Percentiles rank a stretch among this genome's conserved stretches.
These are phyloP conservation scores for Eulithis testata DNA, from an alignment of 2,888 invertebrate genomes.

Conservation along the genomic window DNA sequence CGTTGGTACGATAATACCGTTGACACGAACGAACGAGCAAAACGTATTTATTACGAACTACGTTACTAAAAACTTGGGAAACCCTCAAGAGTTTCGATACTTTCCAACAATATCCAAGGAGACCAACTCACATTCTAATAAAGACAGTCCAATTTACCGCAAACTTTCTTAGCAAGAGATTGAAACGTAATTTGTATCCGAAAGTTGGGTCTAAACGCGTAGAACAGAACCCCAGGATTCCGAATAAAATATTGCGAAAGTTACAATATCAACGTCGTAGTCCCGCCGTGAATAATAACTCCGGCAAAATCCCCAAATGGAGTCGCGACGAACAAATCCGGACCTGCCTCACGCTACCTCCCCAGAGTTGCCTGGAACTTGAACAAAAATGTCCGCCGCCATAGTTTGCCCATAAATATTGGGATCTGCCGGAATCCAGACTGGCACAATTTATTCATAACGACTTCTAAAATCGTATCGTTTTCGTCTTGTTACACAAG, in stretches of 20 bases:
- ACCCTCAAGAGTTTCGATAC: constrained; percentile 14
- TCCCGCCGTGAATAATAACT: constrained; percentile 51
- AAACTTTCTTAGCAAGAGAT: constrained; percentile 34
- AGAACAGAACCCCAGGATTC: constrained; percentile 46
- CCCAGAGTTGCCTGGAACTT: constrained; percentile 41
- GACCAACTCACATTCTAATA: constrained; percentile 29
- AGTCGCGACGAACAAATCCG: constrained; percentile 49
- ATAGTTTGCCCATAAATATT: constrained; percentile 59
- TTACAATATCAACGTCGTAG: constrained; percentile 52
- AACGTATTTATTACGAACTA: too few species aligned
- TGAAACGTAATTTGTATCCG: constrained; percentile 52
- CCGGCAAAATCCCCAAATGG: constrained; percentile 39
- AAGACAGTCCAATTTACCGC: constrained; percentile 35
- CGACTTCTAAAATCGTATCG: constrained; percentile 49
- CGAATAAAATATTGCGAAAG: constrained; percentile 53
- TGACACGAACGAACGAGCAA: too few species aligned
- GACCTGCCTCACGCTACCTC: constrained; percentile 53
- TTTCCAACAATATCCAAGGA: constrained; percentile 25
- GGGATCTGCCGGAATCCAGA: constrained; percentile 46
- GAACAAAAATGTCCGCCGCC: constrained; percentile 49
- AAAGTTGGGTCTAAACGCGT: constrained; percentile 46
- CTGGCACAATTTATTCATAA: constrained; percentile 49
- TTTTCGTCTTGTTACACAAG: constrained; percentile 45
- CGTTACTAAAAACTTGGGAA: too few species aligned
- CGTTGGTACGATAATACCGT: too few species aligned